phyloP scores from a whole-genome alignment of 2,888 invertebrate species.

The Sclerodermus sp. region DNA sequence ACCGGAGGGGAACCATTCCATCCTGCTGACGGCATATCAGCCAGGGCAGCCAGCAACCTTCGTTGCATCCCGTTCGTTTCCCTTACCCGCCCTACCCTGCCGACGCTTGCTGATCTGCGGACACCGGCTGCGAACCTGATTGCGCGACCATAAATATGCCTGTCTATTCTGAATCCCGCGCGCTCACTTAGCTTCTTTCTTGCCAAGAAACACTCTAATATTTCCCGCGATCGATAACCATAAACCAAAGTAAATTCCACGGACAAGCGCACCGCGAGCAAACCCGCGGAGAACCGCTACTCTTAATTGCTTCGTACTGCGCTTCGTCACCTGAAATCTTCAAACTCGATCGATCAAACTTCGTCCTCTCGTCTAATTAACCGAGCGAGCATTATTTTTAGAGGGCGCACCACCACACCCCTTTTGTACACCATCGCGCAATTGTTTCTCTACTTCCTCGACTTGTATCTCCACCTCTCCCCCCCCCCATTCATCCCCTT shows the following conservation, averaged over 20 bases:
- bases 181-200: not conserved
- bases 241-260: too few species aligned
- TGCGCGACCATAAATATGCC: conserved; percentile 12
- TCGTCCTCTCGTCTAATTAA: too few species aligned
- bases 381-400: too few species aligned
- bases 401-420: too few species aligned
- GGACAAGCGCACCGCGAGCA: not conserved
- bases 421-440: too few species aligned
- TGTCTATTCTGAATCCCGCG: conserved; percentile 5
- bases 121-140: conserved; percentile 23
- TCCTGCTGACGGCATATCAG: conserved; percentile 54
- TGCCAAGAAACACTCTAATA: not conserved
- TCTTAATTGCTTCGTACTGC: too few species aligned
- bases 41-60: conserved; percentile 39
- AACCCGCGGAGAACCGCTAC: too few species aligned
- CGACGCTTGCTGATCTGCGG: conserved; percentile 12
- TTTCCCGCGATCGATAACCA: too few species aligned
- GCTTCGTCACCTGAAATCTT: too few species aligned
- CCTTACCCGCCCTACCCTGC: not conserved
- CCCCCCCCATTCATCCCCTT: not conserved
- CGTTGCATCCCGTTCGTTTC: conserved; percentile 26
- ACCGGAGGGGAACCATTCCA: conserved; percentile 53
- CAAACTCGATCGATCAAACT: too few species aligned
- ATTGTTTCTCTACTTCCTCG: too few species aligned
- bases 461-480: too few species aligned